Percentiles rank a stretch among this genome's conserved stretches.
Evolutionary conservation across 2,888 invertebrate genomes (phyloP).

Genomic region (Salticus scenicus): DNA sequence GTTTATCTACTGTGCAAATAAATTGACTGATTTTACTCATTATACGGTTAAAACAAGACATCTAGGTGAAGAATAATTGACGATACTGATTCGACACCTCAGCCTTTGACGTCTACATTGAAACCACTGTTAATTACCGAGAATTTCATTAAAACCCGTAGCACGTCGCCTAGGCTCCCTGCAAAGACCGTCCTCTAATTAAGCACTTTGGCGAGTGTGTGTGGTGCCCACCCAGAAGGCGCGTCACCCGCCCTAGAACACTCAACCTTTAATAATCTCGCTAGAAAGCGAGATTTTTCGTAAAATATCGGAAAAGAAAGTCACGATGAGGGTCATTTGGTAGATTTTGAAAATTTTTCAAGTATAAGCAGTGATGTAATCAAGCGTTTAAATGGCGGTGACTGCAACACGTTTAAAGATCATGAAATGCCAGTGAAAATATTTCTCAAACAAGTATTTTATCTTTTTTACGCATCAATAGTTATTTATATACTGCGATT

Average conservation of each 20-base stretch:
- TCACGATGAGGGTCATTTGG: not conserved
- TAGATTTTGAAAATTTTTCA: not conserved
- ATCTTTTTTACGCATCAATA: no score
- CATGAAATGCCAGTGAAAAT: no score
- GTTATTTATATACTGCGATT: no score
- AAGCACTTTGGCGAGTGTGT: not conserved
- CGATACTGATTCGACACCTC: not conserved
- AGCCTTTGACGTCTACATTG: not conserved
- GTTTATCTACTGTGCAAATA: not conserved
- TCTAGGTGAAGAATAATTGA: constrained; percentile 4
- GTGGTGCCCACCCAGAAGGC: constrained; percentile 11
- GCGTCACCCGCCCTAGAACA: not conserved
- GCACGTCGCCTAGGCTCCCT: not conserved
- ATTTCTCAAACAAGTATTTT: no score
- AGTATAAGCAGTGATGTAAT: no score
- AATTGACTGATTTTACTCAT: constrained; percentile 1
- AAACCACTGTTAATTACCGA: not conserved
- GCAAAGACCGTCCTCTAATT: not conserved
- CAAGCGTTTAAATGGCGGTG: no score
- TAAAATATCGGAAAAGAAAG: not conserved
- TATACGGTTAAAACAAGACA: not conserved
- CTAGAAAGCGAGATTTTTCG: not conserved
- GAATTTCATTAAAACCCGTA: not conserved
- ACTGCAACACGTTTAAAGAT: no score
- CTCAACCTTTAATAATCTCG: not conserved